Base-by-base conservation (phyloP, 2,888 invertebrate genomes). In the Formica aserva region DNA sequence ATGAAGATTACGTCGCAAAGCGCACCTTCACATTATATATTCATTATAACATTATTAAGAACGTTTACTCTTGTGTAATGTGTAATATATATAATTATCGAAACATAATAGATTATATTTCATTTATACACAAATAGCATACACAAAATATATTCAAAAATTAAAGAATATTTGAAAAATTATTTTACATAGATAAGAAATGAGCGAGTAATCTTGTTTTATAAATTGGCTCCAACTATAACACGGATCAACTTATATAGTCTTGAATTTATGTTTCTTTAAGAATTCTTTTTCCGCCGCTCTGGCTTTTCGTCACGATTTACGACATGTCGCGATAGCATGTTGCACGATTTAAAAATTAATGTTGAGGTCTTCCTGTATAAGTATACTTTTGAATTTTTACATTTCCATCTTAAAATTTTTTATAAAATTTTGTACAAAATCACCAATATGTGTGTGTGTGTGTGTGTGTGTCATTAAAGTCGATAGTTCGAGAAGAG, bases 231-330 rank as follows among this genome's bases (percentile, higher is more conserved):
- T 90, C 90, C 87, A 87, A 88, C 86, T 80, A 87, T 18, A 48
- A 90, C 86, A 89, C 92, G 88, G 88, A 88, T 87, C 92, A 91
- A 91, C 92, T 92, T 91, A 84, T 48, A 18, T 18, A 48, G 87
- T 89, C 84, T 72, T 86, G 87, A 77, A 90, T 88, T 91, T 88
- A 76, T 87, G 82, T 80, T 86, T 85, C 85, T 87, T 86, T 76
- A 81, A 71, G 85, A 75, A 86, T 86, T 15, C 63, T 71, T 82
- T 29, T 9, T 29, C 62, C 77, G 41, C 8, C 32, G 8, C 60
- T 69, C 57, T 63, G 32, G 13, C 67, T 69, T 74, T 22, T 26
- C 65, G 67, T 76, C 75, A 86, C 89, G 89, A 89, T 91, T 90
- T 90, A 91, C 90, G 88, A 88, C 88, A 91, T 87, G 86, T 84